phyloP scores from a whole-genome alignment of 2,113 vertebrate genomes.

The Noturus placidus region DNA sequence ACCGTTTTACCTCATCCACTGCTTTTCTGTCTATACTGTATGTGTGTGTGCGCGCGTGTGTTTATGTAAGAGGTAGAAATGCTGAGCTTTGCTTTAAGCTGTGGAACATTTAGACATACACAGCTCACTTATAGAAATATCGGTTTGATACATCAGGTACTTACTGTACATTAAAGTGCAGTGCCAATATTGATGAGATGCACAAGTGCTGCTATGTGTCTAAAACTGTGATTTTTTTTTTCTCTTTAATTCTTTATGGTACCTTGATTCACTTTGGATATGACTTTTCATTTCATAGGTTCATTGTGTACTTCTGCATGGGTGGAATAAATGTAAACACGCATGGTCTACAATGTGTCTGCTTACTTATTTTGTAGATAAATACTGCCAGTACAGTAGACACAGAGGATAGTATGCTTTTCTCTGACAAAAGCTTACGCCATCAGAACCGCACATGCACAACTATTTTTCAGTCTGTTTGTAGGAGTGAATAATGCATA shows the following conservation, averaged over 20 bases:
- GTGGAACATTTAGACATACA: neutral
- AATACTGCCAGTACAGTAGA: neutral
- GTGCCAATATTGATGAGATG: conserved; percentile 44
- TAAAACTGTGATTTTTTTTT: conserved; percentile 49
- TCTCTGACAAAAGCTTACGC: neutral
- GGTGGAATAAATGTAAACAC: conserved; percentile 89
- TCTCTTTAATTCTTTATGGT: neutral
- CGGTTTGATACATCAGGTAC: conserved; percentile 7
- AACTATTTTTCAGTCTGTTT: conserved; percentile 70
- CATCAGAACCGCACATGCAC: conserved; percentile 39
- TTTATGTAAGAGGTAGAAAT: neutral
- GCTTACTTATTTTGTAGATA: neutral
- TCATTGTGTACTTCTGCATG: conserved; percentile 83
- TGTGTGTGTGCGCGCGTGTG: neutral
- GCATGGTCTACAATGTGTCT: conserved; percentile 69
- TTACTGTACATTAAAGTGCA: conserved; percentile 28
- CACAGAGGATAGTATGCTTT: conserved; percentile 8
- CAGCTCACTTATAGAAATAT: neutral
- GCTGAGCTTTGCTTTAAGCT: neutral
- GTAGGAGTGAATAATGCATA: conserved; percentile 71
- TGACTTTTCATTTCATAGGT: conserved; percentile 71
- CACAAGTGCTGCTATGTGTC: conserved; percentile 52
- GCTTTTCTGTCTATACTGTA: neutral
- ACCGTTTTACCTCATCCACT: conserved; percentile 13
- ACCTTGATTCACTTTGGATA: conserved; percentile 55